Conservation (phyloP, 2,888 invertebrate species). For the Osmoderma eremita region DNA sequence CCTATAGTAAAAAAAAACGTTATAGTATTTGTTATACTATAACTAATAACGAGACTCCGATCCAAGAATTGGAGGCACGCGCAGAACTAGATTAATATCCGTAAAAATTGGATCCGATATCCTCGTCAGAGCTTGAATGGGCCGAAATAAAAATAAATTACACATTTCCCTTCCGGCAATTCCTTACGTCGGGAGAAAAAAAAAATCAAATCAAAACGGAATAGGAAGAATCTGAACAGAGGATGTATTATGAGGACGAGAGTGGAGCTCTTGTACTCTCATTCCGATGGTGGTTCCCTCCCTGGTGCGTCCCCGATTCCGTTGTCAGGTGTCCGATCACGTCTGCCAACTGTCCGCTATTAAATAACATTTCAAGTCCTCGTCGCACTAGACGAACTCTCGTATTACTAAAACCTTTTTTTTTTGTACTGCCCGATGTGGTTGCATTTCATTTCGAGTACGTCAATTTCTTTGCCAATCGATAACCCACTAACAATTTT, state of each 20-base stretch:
- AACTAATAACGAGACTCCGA: neutral
- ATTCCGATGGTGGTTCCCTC: constrained; percentile 12
- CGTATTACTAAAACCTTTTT: neutral
- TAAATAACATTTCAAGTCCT: constrained; percentile 37
- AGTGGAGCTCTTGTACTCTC: constrained; percentile 20
- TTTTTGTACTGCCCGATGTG: constrained; percentile 1
- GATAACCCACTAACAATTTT: constrained; percentile 13
- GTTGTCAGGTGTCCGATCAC: constrained; percentile 31
- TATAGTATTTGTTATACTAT: constrained; percentile 30
- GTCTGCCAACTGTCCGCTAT: constrained; percentile 20
- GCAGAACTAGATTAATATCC: constrained; percentile 36
- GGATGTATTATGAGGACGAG: neutral
- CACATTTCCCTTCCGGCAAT: neutral
- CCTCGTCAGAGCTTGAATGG: constrained; percentile 28
- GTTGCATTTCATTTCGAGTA: constrained; percentile 29
- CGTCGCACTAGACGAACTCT: neutral
- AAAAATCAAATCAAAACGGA: too few species aligned
- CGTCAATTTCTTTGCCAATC: constrained; percentile 19
- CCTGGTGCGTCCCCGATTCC: constrained; percentile 7
- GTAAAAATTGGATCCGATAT: constrained; percentile 41
- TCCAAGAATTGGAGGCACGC: constrained; percentile 26
- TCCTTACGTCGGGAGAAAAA: too few species aligned
- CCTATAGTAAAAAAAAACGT: too few species aligned
- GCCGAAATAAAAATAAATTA: constrained; percentile 41
- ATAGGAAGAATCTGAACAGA: constrained; percentile 5